These are phyloP conservation scores for Semnornis frantzii DNA, from an alignment of 2,113 vertebrate species.

Conservation along the genomic window DNA sequence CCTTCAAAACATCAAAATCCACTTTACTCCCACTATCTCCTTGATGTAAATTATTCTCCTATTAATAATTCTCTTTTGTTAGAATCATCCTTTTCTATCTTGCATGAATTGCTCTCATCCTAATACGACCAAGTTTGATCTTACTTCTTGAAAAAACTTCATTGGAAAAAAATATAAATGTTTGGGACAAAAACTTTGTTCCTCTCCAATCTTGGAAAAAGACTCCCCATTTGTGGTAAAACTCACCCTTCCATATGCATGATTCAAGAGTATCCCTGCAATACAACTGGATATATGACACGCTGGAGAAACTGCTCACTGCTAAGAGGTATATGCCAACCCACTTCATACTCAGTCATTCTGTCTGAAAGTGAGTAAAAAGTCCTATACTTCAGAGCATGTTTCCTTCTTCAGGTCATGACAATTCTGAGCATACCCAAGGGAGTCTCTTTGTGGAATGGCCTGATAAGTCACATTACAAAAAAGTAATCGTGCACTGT, in stretches of 20 bases:
- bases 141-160: background rate
- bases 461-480: accelerated
- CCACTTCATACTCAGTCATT: accelerated
- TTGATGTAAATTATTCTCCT: constrained; percentile 60
- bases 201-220: background rate
- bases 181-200: background rate
- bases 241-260: background rate
- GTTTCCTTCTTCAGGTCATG: background rate
- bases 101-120: constrained; percentile 1
- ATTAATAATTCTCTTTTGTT: constrained; percentile 72
- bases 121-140: background rate
- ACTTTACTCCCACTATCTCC: constrained; percentile 53
- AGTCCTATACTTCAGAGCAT: background rate
- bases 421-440: background rate
- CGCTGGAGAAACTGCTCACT: background rate
- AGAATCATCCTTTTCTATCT: background rate
- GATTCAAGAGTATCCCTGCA: background rate
- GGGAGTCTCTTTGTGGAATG: background rate
- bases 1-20: constrained; percentile 63
- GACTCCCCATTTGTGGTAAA: background rate
- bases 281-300: accelerated
- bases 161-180: background rate
- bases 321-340: background rate
- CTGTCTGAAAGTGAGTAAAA: background rate
- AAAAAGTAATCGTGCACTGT: accelerated